Evolutionary conservation across 2,113 vertebrate genomes (phyloP).

Genomic region (Melanocharis versteri): DNA sequence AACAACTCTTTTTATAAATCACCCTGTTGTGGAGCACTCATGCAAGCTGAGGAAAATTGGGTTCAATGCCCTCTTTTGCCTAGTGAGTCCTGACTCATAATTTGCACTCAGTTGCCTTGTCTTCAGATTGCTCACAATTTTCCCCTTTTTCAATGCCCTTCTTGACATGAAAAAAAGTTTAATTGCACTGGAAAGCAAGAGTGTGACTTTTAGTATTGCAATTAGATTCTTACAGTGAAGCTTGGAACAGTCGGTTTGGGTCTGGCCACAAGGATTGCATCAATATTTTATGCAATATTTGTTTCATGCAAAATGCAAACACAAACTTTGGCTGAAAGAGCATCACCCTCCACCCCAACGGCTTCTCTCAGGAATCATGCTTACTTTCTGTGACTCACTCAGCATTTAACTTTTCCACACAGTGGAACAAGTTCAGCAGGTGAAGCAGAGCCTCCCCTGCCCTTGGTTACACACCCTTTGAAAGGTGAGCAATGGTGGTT

Average conservation of each 20-base stretch:
- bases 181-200: neutral
- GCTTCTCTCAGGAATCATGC: neutral
- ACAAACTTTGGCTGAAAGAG: slow-evolving; percentile 2
- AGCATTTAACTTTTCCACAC: neutral
- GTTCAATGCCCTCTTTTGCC: neutral
- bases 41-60: neutral
- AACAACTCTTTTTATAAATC: neutral
- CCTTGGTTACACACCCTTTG: neutral
- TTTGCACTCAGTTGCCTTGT: neutral
- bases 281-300: slow-evolving; percentile 37
- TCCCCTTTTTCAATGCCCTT: neutral
- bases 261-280: neutral
- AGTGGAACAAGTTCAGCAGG: slow-evolving; percentile 28
- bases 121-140: neutral
- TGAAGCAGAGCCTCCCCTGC: neutral
- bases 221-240: neutral
- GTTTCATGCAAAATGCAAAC: neutral
- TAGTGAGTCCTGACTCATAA: neutral
- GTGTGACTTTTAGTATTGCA: neutral
- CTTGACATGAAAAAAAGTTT: neutral
- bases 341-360: neutral
- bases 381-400: slow-evolving; percentile 6
- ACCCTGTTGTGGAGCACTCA: neutral
- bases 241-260: neutral
- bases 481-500: neutral